These are phyloP conservation scores for Dolichallabes microphthalmus DNA, from an alignment of 2,113 vertebrate genomes.

Conservation along the genomic window DNA sequence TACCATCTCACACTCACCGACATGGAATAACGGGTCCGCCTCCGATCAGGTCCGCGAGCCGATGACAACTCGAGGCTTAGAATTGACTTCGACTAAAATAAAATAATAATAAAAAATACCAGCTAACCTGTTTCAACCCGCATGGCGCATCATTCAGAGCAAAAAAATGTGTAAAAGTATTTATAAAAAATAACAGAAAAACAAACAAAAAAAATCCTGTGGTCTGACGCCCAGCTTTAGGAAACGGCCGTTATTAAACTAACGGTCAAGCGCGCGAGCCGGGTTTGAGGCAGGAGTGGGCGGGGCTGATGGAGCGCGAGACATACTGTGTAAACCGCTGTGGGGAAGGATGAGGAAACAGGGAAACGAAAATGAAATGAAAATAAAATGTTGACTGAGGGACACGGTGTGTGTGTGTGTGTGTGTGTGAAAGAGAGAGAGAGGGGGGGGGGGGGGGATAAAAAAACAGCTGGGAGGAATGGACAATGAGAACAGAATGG, in stretches of 20 bases:
- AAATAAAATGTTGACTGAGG: conserved; percentile 67
- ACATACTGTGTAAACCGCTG: background rate
- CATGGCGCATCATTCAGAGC: background rate
- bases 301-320: conserved; percentile 12
- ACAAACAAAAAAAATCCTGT: background rate
- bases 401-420: conserved; percentile 27
- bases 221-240: conserved; percentile 13
- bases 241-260: background rate
- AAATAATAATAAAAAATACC: background rate
- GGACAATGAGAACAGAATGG: conserved; percentile 59
- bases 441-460: background rate
- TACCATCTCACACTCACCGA: conserved; percentile 25
- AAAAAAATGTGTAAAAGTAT: background rate
- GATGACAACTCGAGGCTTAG: background rate
- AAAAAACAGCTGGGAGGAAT: conserved; percentile 33
- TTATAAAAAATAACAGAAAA: background rate
- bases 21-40: conserved; percentile 16
- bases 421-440: background rate
- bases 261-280: conserved; percentile 12
- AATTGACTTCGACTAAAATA: background rate
- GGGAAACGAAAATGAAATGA: conserved; percentile 62
- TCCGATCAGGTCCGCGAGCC: background rate
- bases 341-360: conserved; percentile 24
- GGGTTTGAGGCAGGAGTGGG: conserved; percentile 13
- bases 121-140: background rate